Percentiles rank a stretch among this genome's conserved stretches.
phyloP scores from a whole-genome alignment of 2,888 invertebrate genomes.

The Eumerus sabulonum region DNA sequence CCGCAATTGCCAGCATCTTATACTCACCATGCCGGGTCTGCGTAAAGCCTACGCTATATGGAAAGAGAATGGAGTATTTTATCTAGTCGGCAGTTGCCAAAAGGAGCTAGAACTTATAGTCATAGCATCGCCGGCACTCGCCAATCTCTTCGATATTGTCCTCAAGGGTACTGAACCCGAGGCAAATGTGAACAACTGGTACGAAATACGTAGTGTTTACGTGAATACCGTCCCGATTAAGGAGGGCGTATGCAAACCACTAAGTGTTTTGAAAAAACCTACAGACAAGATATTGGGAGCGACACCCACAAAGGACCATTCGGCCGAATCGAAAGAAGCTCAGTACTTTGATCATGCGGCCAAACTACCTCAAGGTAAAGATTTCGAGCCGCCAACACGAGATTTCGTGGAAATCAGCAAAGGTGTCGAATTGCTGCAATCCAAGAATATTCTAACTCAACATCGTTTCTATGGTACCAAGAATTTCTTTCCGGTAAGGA shows the following conservation, averaged over 20 bases:
- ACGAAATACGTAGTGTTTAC: conserved; percentile 50
- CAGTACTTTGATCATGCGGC: conserved; percentile 33
- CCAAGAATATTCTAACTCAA: conserved; percentile 10
- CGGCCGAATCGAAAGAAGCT: neutral
- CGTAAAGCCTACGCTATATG: conserved; percentile 58
- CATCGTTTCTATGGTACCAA: conserved; percentile 53
- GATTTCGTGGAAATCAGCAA: conserved; percentile 4
- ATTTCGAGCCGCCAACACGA: neutral
- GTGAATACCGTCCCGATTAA: conserved; percentile 49
- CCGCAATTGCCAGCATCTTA: conserved; percentile 37
- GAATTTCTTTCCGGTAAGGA: conserved; percentile 53
- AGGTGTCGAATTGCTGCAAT: conserved; percentile 40
- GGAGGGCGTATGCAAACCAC: conserved; percentile 42
- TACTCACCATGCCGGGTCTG: conserved; percentile 41
- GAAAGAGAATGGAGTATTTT: conserved; percentile 60
- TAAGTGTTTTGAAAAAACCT: no score
- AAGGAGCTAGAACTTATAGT: conserved; percentile 21
- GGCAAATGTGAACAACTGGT: conserved; percentile 49
- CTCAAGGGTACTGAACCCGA: conserved; percentile 21
- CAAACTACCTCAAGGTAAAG: conserved; percentile 12
- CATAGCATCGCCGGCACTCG: conserved; percentile 7
- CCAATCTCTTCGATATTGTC: conserved; percentile 4
- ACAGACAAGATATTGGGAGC: neutral
- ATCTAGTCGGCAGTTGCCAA: conserved; percentile 55
- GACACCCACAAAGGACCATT: neutral